phyloP scores from a whole-genome alignment of 2,888 invertebrate genomes.

The Archaeoteleia sp. region DNA sequence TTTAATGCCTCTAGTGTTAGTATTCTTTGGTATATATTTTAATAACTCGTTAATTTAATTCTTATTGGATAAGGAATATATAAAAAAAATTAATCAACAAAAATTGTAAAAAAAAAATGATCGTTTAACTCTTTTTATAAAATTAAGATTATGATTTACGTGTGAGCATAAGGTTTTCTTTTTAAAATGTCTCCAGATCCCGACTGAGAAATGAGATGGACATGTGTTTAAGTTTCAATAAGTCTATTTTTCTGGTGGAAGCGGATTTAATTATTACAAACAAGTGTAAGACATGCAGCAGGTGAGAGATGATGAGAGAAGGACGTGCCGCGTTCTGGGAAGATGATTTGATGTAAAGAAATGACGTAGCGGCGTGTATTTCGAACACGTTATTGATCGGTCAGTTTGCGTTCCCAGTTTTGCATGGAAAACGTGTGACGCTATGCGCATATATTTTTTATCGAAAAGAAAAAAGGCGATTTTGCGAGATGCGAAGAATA shows the following conservation, averaged over 20 bases:
- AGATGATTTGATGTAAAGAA: too few species aligned
- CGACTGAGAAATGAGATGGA: slow-evolving; percentile 10
- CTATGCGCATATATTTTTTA: slow-evolving; percentile 4
- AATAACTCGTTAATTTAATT: too few species aligned
- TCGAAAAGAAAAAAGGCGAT: slow-evolving; percentile 7
- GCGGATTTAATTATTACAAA: slow-evolving; percentile 54
- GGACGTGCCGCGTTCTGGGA: too few species aligned
- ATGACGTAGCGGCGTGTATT: neutral
- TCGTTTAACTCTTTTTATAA: too few species aligned
- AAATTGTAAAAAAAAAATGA: too few species aligned
- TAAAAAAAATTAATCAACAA: too few species aligned
- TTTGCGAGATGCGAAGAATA: slow-evolving; percentile 5
- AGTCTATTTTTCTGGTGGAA: slow-evolving; percentile 73
- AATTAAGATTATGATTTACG: neutral
- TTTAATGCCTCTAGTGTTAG: neutral
- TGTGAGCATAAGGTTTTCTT: neutral
- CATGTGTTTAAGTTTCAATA: slow-evolving; percentile 72
- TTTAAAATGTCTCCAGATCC: slow-evolving; percentile 14
- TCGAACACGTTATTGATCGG: neutral
- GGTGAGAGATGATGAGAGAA: slow-evolving; percentile 8
- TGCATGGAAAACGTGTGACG: too few species aligned
- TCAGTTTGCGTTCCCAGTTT: neutral
- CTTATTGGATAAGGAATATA: too few species aligned
- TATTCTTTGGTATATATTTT: slow-evolving; percentile 2
- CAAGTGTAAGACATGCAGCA: slow-evolving; percentile 44